These are phyloP conservation scores for Pocillopora grandis DNA, from an alignment of 92 coral and sea anemone species.

Conservation along the genomic window DNA sequence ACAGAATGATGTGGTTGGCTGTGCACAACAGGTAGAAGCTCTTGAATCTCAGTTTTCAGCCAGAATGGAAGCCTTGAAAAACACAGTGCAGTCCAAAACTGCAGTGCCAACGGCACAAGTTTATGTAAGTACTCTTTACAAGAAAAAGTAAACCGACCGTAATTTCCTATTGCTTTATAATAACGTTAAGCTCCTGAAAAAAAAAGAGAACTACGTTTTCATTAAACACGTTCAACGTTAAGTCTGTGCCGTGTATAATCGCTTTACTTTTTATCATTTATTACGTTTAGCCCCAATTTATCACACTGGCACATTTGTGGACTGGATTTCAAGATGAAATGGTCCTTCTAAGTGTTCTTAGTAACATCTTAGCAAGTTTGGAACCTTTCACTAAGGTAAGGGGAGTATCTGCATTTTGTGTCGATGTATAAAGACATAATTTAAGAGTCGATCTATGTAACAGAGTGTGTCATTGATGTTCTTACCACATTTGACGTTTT, in stretches of 20 bases:
- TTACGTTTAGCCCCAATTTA: conserved; percentile 86
- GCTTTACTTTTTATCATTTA: background rate
- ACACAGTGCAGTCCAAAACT: conserved; percentile 97
- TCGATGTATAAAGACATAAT: background rate
- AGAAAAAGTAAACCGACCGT: background rate
- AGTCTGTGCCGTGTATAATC: background rate
- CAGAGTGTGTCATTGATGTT: no score
- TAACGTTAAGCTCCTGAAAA: no score
- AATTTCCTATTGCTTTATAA: no score
- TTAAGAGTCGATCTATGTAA: no score
- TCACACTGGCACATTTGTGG: conserved; percentile 94
- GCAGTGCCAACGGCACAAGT: conserved; percentile 99
- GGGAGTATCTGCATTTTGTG: background rate
- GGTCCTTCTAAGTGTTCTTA: conserved; percentile 97
- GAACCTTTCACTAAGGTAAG: conserved; percentile 94
- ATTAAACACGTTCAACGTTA: background rate
- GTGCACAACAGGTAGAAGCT: conserved; percentile 94
- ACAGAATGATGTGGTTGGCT: conserved; percentile 93
- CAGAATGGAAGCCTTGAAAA: conserved; percentile 87
- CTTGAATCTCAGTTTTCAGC: conserved; percentile 90
- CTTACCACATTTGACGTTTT: no score
- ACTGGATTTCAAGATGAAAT: conserved; percentile 99
- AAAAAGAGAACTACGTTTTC: background rate
- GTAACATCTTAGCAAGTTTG: conserved; percentile 92
- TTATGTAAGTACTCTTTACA: conserved; percentile 66